A percentile compares a stretch with the other conserved stretches of the same genome.
Conservation (phyloP, 2,113 vertebrate genomes). For the Poicephalus meyeri region DNA sequence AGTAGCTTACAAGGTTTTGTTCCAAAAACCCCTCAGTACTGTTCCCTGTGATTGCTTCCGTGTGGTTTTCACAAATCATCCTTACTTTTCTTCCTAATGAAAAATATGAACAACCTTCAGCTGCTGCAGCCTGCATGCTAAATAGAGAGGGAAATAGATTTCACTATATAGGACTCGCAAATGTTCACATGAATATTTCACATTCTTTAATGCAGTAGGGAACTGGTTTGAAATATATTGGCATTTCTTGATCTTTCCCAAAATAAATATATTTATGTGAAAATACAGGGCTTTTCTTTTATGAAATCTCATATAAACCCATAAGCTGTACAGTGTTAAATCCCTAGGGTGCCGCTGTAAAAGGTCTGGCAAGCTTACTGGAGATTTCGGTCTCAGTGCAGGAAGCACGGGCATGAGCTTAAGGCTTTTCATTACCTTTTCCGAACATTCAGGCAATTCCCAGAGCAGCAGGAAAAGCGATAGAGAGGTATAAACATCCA, state of each 20-base stretch:
- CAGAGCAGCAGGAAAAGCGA: background rate
- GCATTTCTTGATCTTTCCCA: constrained; percentile 5
- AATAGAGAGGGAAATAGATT: constrained; percentile 7
- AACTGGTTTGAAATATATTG: constrained; percentile 22
- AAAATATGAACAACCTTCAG: constrained; percentile 27
- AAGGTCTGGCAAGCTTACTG: constrained; percentile 21
- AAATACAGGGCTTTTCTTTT: background rate
- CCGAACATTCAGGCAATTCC: background rate
- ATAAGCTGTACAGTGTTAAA: background rate
- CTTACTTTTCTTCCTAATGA: constrained; percentile 27
- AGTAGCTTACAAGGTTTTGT: background rate
- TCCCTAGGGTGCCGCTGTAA: background rate
- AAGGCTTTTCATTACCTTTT: background rate
- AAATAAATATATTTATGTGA: constrained; percentile 39
- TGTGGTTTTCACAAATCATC: constrained; percentile 26
- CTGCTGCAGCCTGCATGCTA: constrained; percentile 32
- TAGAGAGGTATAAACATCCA: background rate
- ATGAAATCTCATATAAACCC: background rate
- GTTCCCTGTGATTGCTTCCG: background rate
- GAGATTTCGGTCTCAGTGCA: background rate
- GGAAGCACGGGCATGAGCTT: background rate
- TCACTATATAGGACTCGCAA: constrained; percentile 21
- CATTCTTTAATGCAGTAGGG: background rate
- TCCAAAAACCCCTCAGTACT: background rate
- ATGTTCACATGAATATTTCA: constrained; percentile 44